These are phyloP conservation scores for Aptenodytes patagonicus DNA, from an alignment of 2,113 vertebrate genomes.

Conservation along the genomic window DNA sequence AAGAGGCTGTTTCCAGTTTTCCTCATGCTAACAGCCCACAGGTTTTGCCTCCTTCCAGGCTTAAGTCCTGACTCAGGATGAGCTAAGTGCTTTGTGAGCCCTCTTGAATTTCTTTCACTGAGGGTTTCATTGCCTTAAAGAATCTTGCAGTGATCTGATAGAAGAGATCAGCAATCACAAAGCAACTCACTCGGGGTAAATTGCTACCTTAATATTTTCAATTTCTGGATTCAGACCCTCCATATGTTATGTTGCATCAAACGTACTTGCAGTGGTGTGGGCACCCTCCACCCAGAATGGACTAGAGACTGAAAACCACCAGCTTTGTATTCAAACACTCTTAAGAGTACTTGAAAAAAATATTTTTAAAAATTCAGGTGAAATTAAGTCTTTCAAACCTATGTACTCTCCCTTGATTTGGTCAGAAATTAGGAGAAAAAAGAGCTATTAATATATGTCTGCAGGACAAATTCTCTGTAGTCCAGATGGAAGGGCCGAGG, in stretches of 20 bases:
- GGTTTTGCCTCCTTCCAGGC: not conserved
- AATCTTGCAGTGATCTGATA: not conserved
- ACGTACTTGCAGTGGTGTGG: accelerated
- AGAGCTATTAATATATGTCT: not conserved
- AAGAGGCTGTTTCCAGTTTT: not conserved
- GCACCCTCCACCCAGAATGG: not conserved
- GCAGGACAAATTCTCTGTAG: not conserved
- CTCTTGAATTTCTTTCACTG: not conserved
- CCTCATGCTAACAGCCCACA: not conserved
- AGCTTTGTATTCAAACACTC: not conserved
- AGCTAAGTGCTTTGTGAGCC: not conserved
- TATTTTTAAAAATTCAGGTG: not conserved
- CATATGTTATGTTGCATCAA: not conserved
- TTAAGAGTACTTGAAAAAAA: no score
- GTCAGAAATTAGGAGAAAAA: not conserved
- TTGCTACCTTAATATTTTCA: not conserved
- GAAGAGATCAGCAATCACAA: not conserved
- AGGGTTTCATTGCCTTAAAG: not conserved
- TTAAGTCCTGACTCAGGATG: not conserved
- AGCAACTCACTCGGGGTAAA: not conserved
- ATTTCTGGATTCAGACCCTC: not conserved
- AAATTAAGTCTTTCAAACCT: not conserved
- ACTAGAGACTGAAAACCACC: not conserved
- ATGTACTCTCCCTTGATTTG: not conserved
- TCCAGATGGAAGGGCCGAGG: not conserved